Conservation (phyloP, 2,113 vertebrate genomes). For the Chlorocebus sabaeus region DNA sequence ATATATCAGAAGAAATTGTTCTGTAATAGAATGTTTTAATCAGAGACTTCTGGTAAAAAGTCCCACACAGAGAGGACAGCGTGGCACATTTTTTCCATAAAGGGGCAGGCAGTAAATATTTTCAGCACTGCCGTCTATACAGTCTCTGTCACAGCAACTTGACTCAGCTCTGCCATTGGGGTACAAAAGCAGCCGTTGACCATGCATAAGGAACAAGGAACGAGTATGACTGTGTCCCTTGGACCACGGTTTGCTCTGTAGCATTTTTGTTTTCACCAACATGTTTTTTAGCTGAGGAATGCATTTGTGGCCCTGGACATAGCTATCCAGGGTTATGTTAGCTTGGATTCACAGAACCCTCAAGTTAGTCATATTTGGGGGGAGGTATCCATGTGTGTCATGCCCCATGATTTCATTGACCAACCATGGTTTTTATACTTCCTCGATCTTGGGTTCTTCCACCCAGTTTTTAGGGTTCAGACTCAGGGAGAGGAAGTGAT, state of each 20-base stretch:
- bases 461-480: neutral
- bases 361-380: neutral
- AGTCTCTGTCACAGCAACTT: neutral
- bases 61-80: neutral
- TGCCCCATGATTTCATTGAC: neutral
- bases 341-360: neutral
- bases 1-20: neutral
- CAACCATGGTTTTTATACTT: neutral
- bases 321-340: neutral
- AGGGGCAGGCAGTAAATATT: neutral
- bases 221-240: neutral
- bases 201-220: neutral
- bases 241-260: neutral
- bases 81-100: neutral
- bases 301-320: neutral
- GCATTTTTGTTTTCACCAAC: neutral
- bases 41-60: neutral
- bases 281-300: neutral
- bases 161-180: neutral
- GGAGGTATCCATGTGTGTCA: neutral
- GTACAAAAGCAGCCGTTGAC: neutral
- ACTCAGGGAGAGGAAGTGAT: neutral
- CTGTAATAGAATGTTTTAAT: neutral
- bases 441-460: neutral
- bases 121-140: rapidly evolving